A percentile compares a stretch with the other conserved stretches of the same genome.
These are phyloP conservation scores for Tolmerus cingulatus DNA, from an alignment of 2,888 invertebrate species.

Conservation along the genomic window DNA sequence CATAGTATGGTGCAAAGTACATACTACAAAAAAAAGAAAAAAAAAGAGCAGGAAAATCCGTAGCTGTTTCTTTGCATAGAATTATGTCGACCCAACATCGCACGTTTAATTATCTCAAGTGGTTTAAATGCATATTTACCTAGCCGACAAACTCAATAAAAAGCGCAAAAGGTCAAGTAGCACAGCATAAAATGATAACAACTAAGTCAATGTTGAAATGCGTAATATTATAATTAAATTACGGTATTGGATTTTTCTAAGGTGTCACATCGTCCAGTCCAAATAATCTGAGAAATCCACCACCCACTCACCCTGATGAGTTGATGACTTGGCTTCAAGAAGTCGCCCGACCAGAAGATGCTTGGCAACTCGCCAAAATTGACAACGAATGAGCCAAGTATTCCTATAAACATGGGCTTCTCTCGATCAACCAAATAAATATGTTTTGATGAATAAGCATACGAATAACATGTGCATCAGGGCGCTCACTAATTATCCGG, in stretches of 20 bases:
- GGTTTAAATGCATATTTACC: not conserved
- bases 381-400: not conserved
- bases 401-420: not conserved
- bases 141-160: not conserved
- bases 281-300: not conserved
- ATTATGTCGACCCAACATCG: not conserved
- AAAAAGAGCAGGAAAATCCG: no score
- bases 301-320: not conserved
- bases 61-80: not conserved
- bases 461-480: not conserved
- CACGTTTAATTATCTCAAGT: not conserved
- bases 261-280: not conserved
- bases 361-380: not conserved
- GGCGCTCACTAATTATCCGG: not conserved
- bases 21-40: no score
- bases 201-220: not conserved
- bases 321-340: not conserved
- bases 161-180: not conserved
- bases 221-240: not conserved
- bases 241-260: not conserved
- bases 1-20: no score
- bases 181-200: not conserved
- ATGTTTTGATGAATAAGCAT: not conserved
- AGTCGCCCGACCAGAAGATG: not conserved
- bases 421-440: not conserved